These are phyloP conservation scores for Temnothorax unifasciatus DNA, from an alignment of 2,888 invertebrate species.

Conservation along the genomic window DNA sequence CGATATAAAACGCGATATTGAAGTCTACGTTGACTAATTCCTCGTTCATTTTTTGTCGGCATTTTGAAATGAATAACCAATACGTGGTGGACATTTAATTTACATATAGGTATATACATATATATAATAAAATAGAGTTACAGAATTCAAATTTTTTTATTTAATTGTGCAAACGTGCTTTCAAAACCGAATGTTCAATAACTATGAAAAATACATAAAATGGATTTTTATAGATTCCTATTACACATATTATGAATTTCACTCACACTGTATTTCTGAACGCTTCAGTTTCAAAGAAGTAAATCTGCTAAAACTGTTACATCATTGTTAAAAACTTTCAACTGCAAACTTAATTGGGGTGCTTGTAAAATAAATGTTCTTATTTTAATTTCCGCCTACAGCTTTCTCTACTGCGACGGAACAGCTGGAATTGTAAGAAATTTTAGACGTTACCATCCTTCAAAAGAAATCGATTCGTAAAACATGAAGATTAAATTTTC, in stretches of 20 bases:
- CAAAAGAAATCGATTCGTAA: conserved; percentile 8
- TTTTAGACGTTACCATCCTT: conserved; percentile 1
- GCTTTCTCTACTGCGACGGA: not conserved
- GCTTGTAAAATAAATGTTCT: not conserved
- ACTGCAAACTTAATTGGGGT: not conserved
- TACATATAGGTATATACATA: not conserved
- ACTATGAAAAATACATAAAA: not conserved
- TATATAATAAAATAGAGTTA: not conserved
- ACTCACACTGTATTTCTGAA: not conserved
- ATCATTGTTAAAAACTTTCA: not conserved
- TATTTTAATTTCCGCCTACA: not conserved
- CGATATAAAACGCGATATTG: not conserved
- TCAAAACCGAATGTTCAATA: not conserved
- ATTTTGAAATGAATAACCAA: not conserved
- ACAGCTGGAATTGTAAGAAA: not conserved
- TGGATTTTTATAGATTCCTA: not conserved
- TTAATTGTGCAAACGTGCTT: not conserved
- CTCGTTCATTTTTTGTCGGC: not conserved
- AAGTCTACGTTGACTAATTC: not conserved
- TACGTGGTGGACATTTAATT: not conserved
- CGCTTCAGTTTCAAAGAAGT: not conserved
- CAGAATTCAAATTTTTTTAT: not conserved
- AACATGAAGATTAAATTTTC: conserved; percentile 14
- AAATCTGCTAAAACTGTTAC: not conserved
- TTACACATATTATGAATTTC: not conserved